phyloP scores from a whole-genome alignment of 2,888 invertebrate genomes.

The Caenorhabditis macrosperma region DNA sequence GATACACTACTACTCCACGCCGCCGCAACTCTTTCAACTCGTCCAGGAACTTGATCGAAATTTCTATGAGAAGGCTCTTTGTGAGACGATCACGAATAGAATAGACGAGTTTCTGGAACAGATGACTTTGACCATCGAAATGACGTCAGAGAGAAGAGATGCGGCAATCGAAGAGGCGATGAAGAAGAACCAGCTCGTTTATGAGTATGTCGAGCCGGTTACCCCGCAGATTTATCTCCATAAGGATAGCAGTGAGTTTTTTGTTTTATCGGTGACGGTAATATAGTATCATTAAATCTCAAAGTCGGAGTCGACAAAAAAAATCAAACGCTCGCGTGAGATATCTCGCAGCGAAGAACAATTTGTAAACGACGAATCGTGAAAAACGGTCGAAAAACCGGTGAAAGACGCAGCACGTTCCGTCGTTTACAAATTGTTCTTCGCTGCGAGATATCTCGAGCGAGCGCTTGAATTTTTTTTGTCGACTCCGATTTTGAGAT shows the following conservation, averaged over 20 bases:
- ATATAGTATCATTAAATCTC: too few species aligned
- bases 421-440: too few species aligned
- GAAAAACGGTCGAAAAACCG: too few species aligned
- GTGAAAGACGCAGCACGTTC: too few species aligned
- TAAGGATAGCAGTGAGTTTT: conserved; percentile 56
- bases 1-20: conserved; percentile 92
- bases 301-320: too few species aligned
- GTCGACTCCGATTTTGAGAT: too few species aligned
- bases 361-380: too few species aligned
- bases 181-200: conserved; percentile 12
- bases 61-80: conserved; percentile 69
- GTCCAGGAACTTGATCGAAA: conserved; percentile 64
- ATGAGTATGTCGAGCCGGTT: conserved; percentile 7
- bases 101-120: conserved; percentile 69
- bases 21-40: conserved; percentile 87
- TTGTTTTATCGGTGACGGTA: background rate
- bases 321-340: too few species aligned
- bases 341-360: too few species aligned
- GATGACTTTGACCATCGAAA: conserved; percentile 72
- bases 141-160: conserved; percentile 68
- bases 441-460: too few species aligned
- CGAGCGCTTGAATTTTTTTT: too few species aligned
- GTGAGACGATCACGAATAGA: conserved; percentile 54
- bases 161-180: conserved; percentile 5
- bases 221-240: conserved; percentile 44